Evolutionary conservation across 1,140 invertebrate species (phyloP).

Genomic region (Aporrectodea caliginosa): DNA sequence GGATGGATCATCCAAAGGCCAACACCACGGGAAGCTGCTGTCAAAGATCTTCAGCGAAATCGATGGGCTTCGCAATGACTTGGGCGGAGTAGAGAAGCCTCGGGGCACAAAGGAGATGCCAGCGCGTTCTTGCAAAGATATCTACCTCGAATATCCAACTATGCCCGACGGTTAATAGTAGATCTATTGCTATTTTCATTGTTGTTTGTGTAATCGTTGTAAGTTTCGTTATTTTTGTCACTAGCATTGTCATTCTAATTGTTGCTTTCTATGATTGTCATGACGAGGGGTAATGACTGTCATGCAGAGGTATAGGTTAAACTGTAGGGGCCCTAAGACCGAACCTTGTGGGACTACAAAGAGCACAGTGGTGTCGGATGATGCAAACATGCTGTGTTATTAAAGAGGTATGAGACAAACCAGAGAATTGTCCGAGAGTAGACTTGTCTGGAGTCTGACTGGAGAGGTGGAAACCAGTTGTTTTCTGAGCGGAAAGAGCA

Average conservation of each 20-base stretch:
- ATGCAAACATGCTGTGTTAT: too few relatives aligned
- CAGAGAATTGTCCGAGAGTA: too few relatives aligned
- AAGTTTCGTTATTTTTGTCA: neutral
- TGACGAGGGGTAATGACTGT: too few relatives aligned
- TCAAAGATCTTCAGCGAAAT: conserved; percentile 49
- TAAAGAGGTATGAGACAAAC: too few relatives aligned
- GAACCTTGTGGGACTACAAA: too few relatives aligned
- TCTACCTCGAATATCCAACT: conserved; percentile 70
- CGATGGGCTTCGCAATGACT: conserved; percentile 59
- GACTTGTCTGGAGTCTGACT: too few relatives aligned
- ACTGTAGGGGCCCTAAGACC: too few relatives aligned
- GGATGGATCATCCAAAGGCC: conserved; percentile 12
- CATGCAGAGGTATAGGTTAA: too few relatives aligned
- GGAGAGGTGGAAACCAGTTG: too few relatives aligned
- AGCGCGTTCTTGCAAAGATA: conserved; percentile 72
- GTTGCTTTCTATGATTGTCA: neutral
- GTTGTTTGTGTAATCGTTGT: neutral
- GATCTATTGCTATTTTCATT: neutral
- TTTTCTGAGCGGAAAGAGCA: too few relatives aligned
- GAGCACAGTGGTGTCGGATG: too few relatives aligned
- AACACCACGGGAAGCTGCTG: conserved; percentile 34
- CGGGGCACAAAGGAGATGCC: conserved; percentile 72
- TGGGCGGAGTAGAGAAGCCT: conserved; percentile 70
- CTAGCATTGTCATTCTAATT: neutral
- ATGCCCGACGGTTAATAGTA: conserved; percentile 68